Evolutionary conservation across 2,113 vertebrate species (phyloP).

Genomic region (Cheirogaleus medius): DNA sequence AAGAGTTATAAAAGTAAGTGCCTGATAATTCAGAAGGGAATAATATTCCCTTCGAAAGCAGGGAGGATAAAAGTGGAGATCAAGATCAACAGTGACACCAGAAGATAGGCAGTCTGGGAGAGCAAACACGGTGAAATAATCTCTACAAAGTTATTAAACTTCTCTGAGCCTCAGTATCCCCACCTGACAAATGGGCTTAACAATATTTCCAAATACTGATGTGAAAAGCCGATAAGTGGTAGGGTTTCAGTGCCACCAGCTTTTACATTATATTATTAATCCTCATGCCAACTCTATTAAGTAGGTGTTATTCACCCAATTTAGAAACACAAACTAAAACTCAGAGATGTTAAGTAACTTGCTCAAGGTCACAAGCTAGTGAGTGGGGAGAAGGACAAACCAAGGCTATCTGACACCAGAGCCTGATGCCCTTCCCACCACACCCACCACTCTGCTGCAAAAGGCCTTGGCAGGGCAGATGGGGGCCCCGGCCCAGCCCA

Average conservation of each 20-base stretch:
- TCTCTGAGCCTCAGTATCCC: not conserved
- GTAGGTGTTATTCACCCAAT: not conserved
- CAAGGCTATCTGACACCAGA: not conserved
- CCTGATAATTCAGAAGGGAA: not conserved
- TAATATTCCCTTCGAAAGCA: not conserved
- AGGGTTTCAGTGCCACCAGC: not conserved
- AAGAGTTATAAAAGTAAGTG: not conserved
- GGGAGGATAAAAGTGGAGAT: not conserved
- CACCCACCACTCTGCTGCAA: not conserved
- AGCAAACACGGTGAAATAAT: not conserved
- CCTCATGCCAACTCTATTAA: not conserved
- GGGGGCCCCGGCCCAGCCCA: not conserved
- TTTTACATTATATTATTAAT: not conserved
- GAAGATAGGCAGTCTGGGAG: not conserved
- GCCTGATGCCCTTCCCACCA: not conserved
- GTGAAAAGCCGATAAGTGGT: not conserved
- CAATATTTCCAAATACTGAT: not conserved
- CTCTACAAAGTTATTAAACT: not conserved
- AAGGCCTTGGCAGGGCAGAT: not conserved
- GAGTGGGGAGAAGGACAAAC: not conserved
- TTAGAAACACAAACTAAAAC: conserved; percentile 35
- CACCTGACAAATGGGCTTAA: not conserved
- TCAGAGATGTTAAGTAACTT: not conserved
- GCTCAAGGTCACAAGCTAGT: conserved; percentile 11
- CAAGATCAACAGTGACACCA: not conserved